Evolutionary conservation across 2,888 invertebrate species (phyloP), one percentile per base, ranked within the genome.

Genomic region (Cactoblastis cactorum): DNA sequence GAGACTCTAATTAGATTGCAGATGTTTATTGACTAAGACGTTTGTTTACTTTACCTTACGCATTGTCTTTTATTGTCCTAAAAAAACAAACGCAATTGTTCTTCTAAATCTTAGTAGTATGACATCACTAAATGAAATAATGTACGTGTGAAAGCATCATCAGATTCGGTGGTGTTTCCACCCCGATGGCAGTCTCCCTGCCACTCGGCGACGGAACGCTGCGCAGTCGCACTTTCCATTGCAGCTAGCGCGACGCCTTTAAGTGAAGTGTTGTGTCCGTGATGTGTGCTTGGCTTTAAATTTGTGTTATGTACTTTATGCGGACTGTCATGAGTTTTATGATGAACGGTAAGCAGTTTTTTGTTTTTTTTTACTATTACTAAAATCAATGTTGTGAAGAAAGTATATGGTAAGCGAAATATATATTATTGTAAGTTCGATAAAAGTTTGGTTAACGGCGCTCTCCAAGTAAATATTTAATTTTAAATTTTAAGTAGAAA

Each of bases 341-440:
- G 69, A 87, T 86, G 82, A 75, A 71, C 62, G 83, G 87, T 87
- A 63, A 85, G 86, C 65, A n/a, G n/a, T n/a, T n/a, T 32, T 1
- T 15, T n/a, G 4, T n/a, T 28, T 28, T 14, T 34, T 33, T n/a
- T n/a, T 45, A 2, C n/a, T 18, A 17, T 45, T 14, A 41, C 8
- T 19, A 8, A 22, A 41, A 28, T 28, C n/a, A 28, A 28, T 28
- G 5, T 28, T 28, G 28, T 28, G 28, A 8, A 28, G 22, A 3
- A 22, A 22, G 3, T 22, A 22, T 4, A n/a, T n/a, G n/a, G n/a
- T n/a, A n/a, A n/a, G n/a, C n/a, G n/a, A n/a, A n/a, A n/a, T n/a
- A n/a, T n/a, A n/a, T n/a, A n/a, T n/a, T n/a, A n/a, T n/a, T n/a
- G n/a, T n/a, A n/a, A n/a, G n/a, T n/a, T n/a, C n/a, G n/a, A n/a